These are phyloP conservation scores for Aeoliscus strigatus DNA, from an alignment of 2,797 vertebrate genomes.

Conservation along the genomic window DNA sequence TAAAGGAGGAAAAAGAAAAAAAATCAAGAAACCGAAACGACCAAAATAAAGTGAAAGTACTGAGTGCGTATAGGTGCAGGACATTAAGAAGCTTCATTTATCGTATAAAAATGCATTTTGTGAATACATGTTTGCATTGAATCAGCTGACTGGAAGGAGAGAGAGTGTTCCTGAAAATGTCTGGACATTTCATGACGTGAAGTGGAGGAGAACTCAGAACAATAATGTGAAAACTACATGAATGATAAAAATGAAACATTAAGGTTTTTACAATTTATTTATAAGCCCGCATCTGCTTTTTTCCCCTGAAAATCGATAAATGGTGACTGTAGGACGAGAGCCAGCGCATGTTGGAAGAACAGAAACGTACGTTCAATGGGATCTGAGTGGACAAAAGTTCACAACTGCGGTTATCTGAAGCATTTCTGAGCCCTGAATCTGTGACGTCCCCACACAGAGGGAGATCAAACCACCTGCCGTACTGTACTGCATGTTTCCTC, in stretches of 20 bases:
- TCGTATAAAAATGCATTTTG: not conserved
- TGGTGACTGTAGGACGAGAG: no score
- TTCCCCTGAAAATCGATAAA: no score
- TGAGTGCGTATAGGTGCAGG: slow-evolving; percentile 9
- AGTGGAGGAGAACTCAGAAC: slow-evolving; percentile 2
- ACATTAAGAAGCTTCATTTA: not conserved
- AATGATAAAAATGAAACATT: slow-evolving; percentile 16
- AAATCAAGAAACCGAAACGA: slow-evolving; percentile 13
- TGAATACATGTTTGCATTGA: slow-evolving; percentile 1
- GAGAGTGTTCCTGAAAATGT: no score
- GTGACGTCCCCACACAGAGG: slow-evolving; percentile 2
- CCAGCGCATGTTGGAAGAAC: no score
- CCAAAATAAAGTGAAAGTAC: not conserved
- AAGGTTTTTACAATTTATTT: no score
- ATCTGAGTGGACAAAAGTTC: slow-evolving; percentile 12
- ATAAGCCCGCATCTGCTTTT: no score
- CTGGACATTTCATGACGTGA: no score
- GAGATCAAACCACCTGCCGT: not conserved
- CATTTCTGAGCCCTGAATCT: slow-evolving; percentile 50
- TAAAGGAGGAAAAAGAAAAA: slow-evolving; percentile 1
- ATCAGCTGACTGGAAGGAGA: no score
- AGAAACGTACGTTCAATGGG: no score
- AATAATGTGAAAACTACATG: slow-evolving; percentile 13
- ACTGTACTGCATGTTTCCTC: slow-evolving; percentile 57
- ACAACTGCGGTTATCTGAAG: slow-evolving; percentile 14